Base-by-base conservation (phyloP, 1,140 invertebrate species). In the Lordiphosa clarofinis region DNA sequence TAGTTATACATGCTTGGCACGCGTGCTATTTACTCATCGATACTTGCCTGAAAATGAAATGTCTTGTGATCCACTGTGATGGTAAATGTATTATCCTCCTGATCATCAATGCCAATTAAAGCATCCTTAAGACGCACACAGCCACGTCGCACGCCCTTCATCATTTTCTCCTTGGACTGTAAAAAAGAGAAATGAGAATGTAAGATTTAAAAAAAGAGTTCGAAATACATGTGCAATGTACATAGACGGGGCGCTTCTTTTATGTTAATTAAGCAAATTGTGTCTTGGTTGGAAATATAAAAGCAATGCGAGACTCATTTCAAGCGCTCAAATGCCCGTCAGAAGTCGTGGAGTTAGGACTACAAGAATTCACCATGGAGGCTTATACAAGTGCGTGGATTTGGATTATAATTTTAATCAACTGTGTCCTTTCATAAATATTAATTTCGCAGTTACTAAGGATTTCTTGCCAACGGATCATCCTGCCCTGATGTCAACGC, bases 161-260 rank as follows among this genome's bases (percentile, higher is more conserved):
- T 96, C 97, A 99, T 99, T 90, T 99, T 99, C 86, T 99, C 98
- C 89, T 98, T 97, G 28, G 97, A 98, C 96, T 98, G 91, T 43
- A 94, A 93, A 59, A 48, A 3, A 62, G 9, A 48, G 42, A 63
- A 38, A 49, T 35, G n/a, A 33, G 36, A 21, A 64, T 15, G 10
- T 4, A 15, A 15, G 47, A 48, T 36, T 19, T 21, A 2, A 12
- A 24, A 33, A 42, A 21, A 40, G n/a, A n/a, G n/a, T 21, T 12
- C 33, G 12, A 39, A 19, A 31, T 12, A n/a, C 5, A 33, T 55
- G 19, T 13, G 0, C 21, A 21, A 21, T 21, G 21, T 21, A 21
- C 21, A 21, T 4, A 4, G 21, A 21, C 21, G 21, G 4, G 21
- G 21, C 3, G 21, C 21, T 21, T 21, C 21, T 21, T 21, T 4